Evolutionary conservation across 2,797 vertebrate species (phyloP), one percentile per base, ranked within the genome.

Genomic region (Notolabrus celidotus): DNA sequence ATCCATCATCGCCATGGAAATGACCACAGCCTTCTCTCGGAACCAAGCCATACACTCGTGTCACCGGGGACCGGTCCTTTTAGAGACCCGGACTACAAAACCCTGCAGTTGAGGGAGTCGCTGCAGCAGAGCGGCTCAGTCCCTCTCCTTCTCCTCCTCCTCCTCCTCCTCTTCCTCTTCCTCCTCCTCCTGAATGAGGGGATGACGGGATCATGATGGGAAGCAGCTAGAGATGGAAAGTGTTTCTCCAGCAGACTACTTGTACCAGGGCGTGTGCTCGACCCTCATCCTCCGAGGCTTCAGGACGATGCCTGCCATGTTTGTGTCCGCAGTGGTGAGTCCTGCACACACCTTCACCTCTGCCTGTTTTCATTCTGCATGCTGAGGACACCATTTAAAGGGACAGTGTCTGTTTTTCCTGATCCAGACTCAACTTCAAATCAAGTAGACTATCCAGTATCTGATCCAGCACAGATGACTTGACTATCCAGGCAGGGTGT

Each of bases 1-100:
- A 78, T 84, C 84, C 84, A 51, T 88, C 89, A 91, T 67, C 89
- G 92, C 89, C 60, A 95, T 95, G 94, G 93, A 86, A 90, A 80
- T 88, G 69, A 88, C 55, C 82, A 67, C 63, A 50, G 68, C 82
- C 52, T 69, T 69, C 71, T 73, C 60, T 60, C 57, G 61, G 66
- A 89, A 86, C 67, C 80, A 62, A 79, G 79, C 80, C 74, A 85
- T 76, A 62, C 53, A 67, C 74, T 75, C 83, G 22, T 62, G 75
- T 67, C 71, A 61, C 57, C 67, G 77, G 53, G 83, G 79, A 34
- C 83, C 85, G 63, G 77, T 80, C 43, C 86, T 71, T 71, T 83
- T 71, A 85, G 82, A 77, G 64, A 83, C 86, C 70, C 82, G 82
- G 84, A 92, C 87, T 86, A 87, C 77, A 85, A 89, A 80, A 42